Evolutionary conservation across 2,888 invertebrate genomes (phyloP).

Genomic region (Idaea dimidiata): DNA sequence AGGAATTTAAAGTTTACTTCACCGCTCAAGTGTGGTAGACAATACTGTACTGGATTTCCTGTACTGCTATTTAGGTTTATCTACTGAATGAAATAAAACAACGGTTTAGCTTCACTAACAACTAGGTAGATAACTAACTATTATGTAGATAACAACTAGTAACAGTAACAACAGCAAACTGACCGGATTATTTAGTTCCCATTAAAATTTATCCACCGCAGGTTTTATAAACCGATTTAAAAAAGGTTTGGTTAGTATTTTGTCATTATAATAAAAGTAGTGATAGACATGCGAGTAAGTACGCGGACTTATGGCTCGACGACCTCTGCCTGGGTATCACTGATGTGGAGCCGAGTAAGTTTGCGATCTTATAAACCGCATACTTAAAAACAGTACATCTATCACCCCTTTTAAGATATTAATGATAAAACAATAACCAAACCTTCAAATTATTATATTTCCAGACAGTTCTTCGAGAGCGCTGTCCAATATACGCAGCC

Average conservation of each 20-base stretch:
- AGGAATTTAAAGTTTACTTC: conserved; percentile 20
- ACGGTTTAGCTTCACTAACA: conserved; percentile 10
- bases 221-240: conserved; percentile 29
- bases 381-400: no score
- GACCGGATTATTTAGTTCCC: conserved; percentile 21
- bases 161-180: conserved; percentile 5
- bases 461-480: conserved; percentile 62
- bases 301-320: no score
- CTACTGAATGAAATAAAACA: conserved; percentile 17
- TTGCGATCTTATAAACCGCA: no score
- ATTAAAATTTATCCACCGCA: conserved; percentile 18
- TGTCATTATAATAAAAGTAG: conserved; percentile 30
- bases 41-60: conserved; percentile 20
- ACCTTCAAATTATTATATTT: conserved; percentile 21
- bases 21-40: conserved; percentile 13
- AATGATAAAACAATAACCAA: no score
- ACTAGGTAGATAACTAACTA: conserved; percentile 15
- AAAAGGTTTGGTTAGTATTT: conserved; percentile 23
- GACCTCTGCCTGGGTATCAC: no score
- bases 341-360: no score
- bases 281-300: no score
- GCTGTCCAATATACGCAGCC: conserved; percentile 66
- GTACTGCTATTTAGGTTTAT: conserved; percentile 27
- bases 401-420: no score
- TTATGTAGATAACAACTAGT: no score